A percentile compares a stretch with the other conserved stretches of the same genome.
Evolutionary conservation across 2,113 vertebrate species (phyloP).

Genomic region (Willisornis vidua): DNA sequence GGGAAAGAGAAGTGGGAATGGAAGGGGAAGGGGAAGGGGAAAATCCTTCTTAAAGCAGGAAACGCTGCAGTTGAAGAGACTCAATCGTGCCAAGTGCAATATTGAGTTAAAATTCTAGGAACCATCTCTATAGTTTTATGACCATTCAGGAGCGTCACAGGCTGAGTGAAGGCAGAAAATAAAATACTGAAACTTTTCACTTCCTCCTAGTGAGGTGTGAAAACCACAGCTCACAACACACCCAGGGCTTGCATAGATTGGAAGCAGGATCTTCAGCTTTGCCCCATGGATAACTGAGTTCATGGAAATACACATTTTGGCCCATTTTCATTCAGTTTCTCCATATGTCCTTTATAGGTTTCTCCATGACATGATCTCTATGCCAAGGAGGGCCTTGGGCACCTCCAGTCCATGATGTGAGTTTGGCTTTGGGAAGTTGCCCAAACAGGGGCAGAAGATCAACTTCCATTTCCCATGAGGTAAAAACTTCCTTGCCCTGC

Average conservation of each 20-base stretch:
- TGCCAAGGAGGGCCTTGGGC: neutral
- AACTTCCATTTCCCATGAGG: neutral
- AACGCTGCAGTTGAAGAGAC: neutral
- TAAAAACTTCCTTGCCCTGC: neutral
- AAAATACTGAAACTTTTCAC: neutral
- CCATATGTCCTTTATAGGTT: accelerated
- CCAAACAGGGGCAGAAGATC: neutral
- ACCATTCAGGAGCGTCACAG: neutral
- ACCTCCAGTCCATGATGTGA: neutral
- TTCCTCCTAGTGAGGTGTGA: neutral
- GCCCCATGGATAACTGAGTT: neutral
- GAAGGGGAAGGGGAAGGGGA: too few relatives aligned
- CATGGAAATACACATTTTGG: neutral
- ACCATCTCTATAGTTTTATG: neutral
- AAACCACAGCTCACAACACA: neutral
- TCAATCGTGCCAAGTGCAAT: neutral
- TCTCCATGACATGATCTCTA: neutral
- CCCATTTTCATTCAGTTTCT: neutral
- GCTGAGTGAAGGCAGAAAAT: neutral
- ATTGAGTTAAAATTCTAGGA: neutral
- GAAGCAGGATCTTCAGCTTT: neutral
- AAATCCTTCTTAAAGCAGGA: neutral
- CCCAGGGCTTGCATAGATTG: neutral
- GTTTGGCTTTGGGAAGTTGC: neutral
- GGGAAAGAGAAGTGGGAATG: neutral